phyloP scores from a whole-genome alignment of 1,140 invertebrate genomes.

The Magallana ariakensis region DNA sequence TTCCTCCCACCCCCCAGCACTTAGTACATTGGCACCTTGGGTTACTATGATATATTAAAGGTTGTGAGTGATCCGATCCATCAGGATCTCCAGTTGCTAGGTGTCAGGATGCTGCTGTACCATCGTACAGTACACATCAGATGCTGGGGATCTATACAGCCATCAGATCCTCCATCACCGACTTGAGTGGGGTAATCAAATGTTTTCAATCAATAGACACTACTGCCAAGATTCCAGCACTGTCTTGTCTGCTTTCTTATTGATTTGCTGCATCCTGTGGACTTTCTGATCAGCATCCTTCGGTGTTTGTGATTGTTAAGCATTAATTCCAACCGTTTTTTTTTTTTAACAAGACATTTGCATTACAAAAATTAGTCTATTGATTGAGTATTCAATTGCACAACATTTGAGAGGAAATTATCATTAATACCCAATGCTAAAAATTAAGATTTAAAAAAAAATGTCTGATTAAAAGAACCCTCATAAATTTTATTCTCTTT shows the following conservation, averaged over 20 bases:
- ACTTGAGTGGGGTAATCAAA: constrained; percentile 11
- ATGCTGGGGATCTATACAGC: constrained; percentile 9
- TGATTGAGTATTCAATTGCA: too few species aligned
- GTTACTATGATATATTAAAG: too few species aligned
- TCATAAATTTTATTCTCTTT: too few species aligned
- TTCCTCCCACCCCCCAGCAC: too few species aligned
- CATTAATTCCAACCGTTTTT: neutral
- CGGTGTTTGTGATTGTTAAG: neutral
- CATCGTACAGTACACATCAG: neutral
- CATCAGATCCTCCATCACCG: neutral
- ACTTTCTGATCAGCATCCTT: neutral
- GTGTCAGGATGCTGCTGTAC: neutral
- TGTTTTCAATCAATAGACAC: constrained; percentile 27
- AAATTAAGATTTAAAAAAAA: too few species aligned
- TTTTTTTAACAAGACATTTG: neutral
- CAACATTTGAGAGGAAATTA: too few species aligned
- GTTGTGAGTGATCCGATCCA: neutral
- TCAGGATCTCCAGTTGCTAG: neutral
- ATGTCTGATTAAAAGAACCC: too few species aligned
- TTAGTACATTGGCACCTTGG: too few species aligned
- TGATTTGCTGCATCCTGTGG: neutral
- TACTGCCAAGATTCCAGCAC: constrained; percentile 11
- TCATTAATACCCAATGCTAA: too few species aligned
- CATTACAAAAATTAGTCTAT: neutral
- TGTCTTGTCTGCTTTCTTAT: constrained; percentile 17